Evolutionary conservation across 2,113 vertebrate species (phyloP), one percentile per base, ranked within the genome.

Genomic region (Murina feae): DNA sequence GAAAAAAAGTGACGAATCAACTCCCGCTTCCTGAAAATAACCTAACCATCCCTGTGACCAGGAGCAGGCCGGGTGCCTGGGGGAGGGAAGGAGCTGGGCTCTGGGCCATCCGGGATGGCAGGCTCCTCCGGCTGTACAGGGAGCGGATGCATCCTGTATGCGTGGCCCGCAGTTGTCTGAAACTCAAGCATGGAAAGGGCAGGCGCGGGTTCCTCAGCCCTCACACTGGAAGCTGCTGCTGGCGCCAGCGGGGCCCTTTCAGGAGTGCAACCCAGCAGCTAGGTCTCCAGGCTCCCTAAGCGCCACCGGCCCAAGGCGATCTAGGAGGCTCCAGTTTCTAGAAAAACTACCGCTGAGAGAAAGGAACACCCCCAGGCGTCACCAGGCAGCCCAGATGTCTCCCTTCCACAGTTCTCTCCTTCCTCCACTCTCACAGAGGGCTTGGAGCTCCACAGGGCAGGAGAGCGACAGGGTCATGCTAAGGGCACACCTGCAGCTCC

Each of bases 401-500:
- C 1, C 0, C 30, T 21, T 71, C 9, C n/a, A n/a, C n/a, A n/a
- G n/a, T n/a, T n/a, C 55, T 47, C 53, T 47, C 71, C 1, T 74
- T 65, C 55, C 9, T 21, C 13, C 71, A 18, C 53, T 32, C 23
- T 10, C 2, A 3, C 0, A 11, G 35, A 10, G 14, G 12, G 17
- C 1, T 9, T 1, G 23, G 9, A 35, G 23, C 5, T 4, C 79
- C 63, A 37, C 66, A 6, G 86, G 6, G 20, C 9, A 21, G 53
- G 11, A 25, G 44, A 44, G 44, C 44, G 10, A 20, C 32, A 0
- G 72, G 7, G 1, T 11, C 3, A 4, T 0, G 60, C 8, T 20
- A 42, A 85, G 37, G 63, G 11, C 44, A 32, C 8, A 7, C 44
- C 47, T 9, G 47, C 1, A 6, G 47, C 32, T 10, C 42, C 39